Evolutionary conservation across 2,888 invertebrate species (phyloP), one percentile per base, ranked within the genome.

Genomic region (Apodemia duryi): DNA sequence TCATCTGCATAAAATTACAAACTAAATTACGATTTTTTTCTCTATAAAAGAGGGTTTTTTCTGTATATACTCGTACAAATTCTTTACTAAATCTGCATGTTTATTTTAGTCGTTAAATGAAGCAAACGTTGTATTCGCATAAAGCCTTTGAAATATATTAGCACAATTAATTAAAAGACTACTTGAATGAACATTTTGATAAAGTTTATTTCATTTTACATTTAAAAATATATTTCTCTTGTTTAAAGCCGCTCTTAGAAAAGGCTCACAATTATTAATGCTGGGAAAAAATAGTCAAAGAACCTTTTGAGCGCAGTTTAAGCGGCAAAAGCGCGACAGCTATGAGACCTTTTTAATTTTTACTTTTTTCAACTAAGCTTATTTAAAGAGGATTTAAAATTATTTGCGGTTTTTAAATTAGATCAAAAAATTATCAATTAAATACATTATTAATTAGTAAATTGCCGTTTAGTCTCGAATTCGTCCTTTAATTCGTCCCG

Each of bases 291-390:
- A 54, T 29, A 54, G 54, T 54, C 29, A 54, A 54, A 54, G 54
- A 54, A 29, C 54, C 54, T 54, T 54, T 54, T 54, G 29, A 54
- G 29, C 29, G 29, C 54, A 54, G 54, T 54, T 54, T 54, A 54
- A 54, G 54, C 54, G 54, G 29, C 11, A 54, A 54, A 54, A 54
- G 28, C 54, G 54, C 54, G 54, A 54, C 54, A 54, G 54, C 29
- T 54, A 54, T 54, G 29, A 57, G 57, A 57, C 32, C 57, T 57
- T 32, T 49, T 57, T 57, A 57, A 57, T 32, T 57, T 57, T 57
- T 32, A 13, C 6, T 57, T 57, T 13, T 57, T 57, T 57, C 29
- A 29, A 57, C 57, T 57, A 10, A 6, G 57, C 29, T 32, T 6
- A 57, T 57, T 57, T 57, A 57, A 32, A 49, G 29, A 13, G 13